These are phyloP conservation scores for Ophioninae sp. DNA, from an alignment of 2,888 invertebrate genomes.

Conservation along the genomic window DNA sequence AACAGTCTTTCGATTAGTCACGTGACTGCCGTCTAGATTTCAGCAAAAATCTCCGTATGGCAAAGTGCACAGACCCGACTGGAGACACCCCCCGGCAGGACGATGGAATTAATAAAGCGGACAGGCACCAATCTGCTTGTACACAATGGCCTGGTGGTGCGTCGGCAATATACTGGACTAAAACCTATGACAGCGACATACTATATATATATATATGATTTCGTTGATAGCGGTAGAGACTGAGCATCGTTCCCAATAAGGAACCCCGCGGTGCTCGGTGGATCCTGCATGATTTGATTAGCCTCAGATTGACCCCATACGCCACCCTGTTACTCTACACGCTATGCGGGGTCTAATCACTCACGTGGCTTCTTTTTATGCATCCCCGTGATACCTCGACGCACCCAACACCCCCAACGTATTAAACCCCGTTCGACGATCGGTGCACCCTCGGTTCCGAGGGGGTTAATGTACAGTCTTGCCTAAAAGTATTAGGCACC, in stretches of 20 bases:
- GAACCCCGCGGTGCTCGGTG: constrained; percentile 69
- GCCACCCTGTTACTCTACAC: constrained; percentile 65
- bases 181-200: constrained; percentile 65
- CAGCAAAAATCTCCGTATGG: constrained; percentile 57
- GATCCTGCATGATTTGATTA: constrained; percentile 80
- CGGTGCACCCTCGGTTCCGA: constrained; percentile 42
- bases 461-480: too few species aligned
- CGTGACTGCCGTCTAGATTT: constrained; percentile 63
- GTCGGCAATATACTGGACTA: constrained; percentile 55
- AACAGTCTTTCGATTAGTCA: constrained; percentile 58
- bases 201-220: constrained; percentile 51
- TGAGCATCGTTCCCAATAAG: constrained; percentile 67
- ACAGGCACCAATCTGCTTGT: constrained; percentile 76
- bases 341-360: constrained; percentile 68
- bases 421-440: constrained; percentile 51
- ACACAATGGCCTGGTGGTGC: constrained; percentile 56
- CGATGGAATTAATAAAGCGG: constrained; percentile 81
- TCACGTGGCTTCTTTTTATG: constrained; percentile 71
- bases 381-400: constrained; percentile 56
- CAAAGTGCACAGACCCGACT: constrained; percentile 41
- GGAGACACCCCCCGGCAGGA: constrained; percentile 58
- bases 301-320: constrained; percentile 81
- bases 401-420: constrained; percentile 47
- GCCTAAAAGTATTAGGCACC: too few species aligned
- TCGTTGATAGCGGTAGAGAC: constrained; percentile 61